Percentiles rank a stretch among this genome's conserved stretches.
phyloP scores from a whole-genome alignment of 2,113 vertebrate species.

The Daphoenositta chrysoptera region DNA sequence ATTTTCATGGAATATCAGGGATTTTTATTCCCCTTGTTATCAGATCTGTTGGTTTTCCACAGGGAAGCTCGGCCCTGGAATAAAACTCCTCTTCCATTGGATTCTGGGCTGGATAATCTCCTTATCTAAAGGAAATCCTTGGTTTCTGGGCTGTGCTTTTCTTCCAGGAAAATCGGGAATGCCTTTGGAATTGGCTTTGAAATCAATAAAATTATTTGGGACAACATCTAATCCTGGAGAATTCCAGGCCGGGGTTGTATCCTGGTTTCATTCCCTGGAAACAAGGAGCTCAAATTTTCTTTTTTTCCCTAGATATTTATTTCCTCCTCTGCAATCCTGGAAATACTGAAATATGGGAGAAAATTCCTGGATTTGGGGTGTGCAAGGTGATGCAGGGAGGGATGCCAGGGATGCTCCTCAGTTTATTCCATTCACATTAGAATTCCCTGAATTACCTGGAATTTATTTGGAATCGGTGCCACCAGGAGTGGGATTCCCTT shows the following conservation, averaged over 20 bases:
- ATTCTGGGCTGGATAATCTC: not conserved
- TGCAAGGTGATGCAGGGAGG: fast-evolving
- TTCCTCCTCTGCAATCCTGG: fast-evolving
- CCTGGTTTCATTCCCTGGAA: not conserved
- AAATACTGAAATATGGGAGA: not conserved
- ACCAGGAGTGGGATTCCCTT: not conserved
- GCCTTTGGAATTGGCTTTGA: not conserved
- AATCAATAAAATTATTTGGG: not conserved
- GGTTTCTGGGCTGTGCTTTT: not conserved
- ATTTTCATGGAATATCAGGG: not conserved
- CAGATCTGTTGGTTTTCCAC: not conserved
- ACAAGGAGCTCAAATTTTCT: fast-evolving
- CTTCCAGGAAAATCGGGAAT: not conserved
- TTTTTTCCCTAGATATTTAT: not conserved
- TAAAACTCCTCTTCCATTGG: not conserved
- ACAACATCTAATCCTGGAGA: not conserved
- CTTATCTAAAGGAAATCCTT: not conserved
- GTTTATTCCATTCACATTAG: not conserved
- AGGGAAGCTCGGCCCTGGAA: not conserved
- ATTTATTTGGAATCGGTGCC: fast-evolving
- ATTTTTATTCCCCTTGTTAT: fast-evolving
- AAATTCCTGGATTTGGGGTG: not conserved
- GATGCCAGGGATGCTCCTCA: not conserved
- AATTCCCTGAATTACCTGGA: not conserved
- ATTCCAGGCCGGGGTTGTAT: not conserved